Base-by-base conservation (phyloP, 2,113 vertebrate genomes). In the Aptenodytes forsteri region DNA sequence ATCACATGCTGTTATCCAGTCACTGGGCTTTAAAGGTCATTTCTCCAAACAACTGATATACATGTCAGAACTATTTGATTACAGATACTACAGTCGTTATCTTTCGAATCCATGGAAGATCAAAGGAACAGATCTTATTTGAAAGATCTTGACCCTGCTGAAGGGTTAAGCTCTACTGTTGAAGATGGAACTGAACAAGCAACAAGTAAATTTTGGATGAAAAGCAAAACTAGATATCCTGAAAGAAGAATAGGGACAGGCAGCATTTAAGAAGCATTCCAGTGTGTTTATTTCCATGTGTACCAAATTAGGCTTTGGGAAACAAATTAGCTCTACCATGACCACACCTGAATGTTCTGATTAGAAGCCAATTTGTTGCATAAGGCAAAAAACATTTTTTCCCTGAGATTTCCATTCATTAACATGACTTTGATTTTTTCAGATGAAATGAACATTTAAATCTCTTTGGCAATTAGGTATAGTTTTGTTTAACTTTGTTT, bases 201-300 rank as follows among this genome's bases (percentile, higher is more conserved):
- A 91, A 44, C 29, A 69, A 8, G 13, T 76, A 85, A 65, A 86
- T 83, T 83, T 84, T 92, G 77, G 46, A 87, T 92, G 47, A 83
- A 95, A 89, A 88, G 34, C 38, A 94, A 92, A 62, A 38, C 23
- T 38, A 73, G 49, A 75, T 90, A 72, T 22, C 40, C 42, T 83
- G 38, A 88, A 87, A 96, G 80, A 90, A 86, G 40, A 94, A 67
- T 65, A 93, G 78, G 82, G 80, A 94, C 49, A 95, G 66, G 64
- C 55, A 91, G 47, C 76, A 88, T 71, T 59, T 92, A 90, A 90
- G 64, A 96, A 96, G 20, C 65, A 77, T 81, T 96, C 92, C 87
- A 67, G 29, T 80, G 84, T 90, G 49, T 90, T 94, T 97, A 65
- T 97, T 98, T 97, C 87, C 88, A 95, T 91, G 93, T 87, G 91